These are phyloP conservation scores for Laterallus jamaicensis DNA, from an alignment of 2,113 vertebrate genomes.

Conservation along the genomic window DNA sequence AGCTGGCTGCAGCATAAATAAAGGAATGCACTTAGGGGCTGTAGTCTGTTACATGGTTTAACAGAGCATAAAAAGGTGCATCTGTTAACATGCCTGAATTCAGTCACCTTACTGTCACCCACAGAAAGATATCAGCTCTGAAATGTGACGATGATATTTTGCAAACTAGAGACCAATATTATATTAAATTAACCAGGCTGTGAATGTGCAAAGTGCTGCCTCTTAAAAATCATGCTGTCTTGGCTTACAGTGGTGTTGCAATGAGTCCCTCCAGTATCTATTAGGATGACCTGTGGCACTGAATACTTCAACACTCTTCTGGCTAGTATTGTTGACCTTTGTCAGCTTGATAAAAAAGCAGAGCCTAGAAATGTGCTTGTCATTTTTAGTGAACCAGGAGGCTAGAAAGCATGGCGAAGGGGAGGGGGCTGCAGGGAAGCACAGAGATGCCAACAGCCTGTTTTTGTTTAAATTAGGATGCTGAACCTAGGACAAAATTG, in stretches of 20 bases:
- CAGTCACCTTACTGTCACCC: conserved; percentile 72
- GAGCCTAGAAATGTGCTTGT: conserved; percentile 51
- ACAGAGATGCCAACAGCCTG: conserved; percentile 16
- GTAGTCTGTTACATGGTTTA: conserved; percentile 75
- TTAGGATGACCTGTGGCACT: conserved; percentile 81
- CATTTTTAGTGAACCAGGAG: conserved; percentile 63
- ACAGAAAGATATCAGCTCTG: conserved; percentile 59
- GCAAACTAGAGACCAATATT: conserved; percentile 71
- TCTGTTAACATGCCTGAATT: conserved; percentile 72
- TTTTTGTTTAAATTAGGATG: conserved; percentile 57
- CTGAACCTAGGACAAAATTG: conserved; percentile 49
- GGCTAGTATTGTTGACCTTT: conserved; percentile 88
- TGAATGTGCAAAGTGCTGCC: conserved; percentile 63
- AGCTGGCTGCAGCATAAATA: conserved; percentile 71
- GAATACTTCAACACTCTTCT: conserved; percentile 76
- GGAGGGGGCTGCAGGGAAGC: conserved; percentile 31
- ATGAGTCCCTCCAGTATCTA: conserved; percentile 74
- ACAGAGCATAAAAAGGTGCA: conserved; percentile 79
- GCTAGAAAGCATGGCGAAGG: conserved; percentile 10
- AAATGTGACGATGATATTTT: conserved; percentile 65
- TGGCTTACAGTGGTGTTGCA: conserved; percentile 66
- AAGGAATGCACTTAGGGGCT: conserved; percentile 72
- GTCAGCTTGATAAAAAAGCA: conserved; percentile 82
- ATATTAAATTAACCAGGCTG: conserved; percentile 73
- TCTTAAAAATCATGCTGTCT: conserved; percentile 67